These are phyloP conservation scores for Platygyra sinensis DNA, from an alignment of 64 coral and sea anemone genomes.

Conservation along the genomic window DNA sequence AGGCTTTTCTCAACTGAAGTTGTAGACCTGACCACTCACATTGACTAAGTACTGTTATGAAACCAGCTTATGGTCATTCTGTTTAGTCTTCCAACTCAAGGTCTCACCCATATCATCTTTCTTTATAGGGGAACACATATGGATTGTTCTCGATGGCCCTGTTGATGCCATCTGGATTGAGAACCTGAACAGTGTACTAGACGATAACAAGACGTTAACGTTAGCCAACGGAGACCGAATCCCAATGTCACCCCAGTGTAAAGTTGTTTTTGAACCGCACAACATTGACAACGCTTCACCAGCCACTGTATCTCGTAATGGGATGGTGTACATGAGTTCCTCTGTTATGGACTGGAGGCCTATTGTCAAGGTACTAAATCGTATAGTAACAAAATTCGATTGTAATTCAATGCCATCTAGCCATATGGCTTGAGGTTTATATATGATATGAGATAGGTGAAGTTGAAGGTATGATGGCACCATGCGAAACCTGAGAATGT, in stretches of 20 bases:
- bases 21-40: no score
- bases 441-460: no score
- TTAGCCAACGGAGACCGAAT: conserved; percentile 91
- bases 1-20: no score
- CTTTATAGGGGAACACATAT: conserved; percentile 83
- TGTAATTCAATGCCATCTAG: no score
- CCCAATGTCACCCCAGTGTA: conserved; percentile 92
- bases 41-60: no score
- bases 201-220: conserved; percentile 94
- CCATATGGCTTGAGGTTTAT: no score
- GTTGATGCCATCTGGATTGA: conserved; percentile 97
- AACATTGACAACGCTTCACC: conserved; percentile 96
- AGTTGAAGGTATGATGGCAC: no score
- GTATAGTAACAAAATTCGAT: no score
- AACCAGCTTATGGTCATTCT: no score
- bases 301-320: conserved; percentile 91
- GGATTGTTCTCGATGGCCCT: conserved; percentile 91
- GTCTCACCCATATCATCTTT: background rate
- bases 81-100: no score
- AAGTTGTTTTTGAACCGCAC: conserved; percentile 92
- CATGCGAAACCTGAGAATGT: no score
- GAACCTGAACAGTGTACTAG: conserved; percentile 92
- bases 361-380: conserved; percentile 75
- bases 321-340: conserved; percentile 97
- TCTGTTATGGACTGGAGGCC: conserved; percentile 95